A percentile compares a stretch with the other conserved stretches of the same genome.
Conservation (phyloP, 2,113 vertebrate species). For the Tinamus guttatus region DNA sequence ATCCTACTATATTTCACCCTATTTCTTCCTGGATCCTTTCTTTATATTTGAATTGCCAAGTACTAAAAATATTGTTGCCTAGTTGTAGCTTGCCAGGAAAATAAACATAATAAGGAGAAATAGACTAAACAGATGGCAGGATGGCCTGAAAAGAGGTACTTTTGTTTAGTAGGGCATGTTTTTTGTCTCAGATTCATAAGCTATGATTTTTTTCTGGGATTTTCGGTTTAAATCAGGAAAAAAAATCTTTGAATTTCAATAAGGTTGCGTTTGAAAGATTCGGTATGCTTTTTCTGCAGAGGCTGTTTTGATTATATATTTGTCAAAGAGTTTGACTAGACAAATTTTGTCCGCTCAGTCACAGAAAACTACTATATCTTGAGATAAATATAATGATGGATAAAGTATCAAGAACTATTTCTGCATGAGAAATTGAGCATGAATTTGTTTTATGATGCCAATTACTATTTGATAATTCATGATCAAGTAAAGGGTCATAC, state of each 20-base stretch:
- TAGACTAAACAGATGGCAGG: constrained; percentile 32
- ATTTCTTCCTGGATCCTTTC: background rate
- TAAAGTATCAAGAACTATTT: background rate
- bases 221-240: background rate
- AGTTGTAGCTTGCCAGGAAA: background rate
- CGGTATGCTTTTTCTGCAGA: background rate
- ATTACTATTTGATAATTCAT: background rate
- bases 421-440: background rate
- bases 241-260: background rate
- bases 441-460: background rate
- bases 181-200: background rate
- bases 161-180: no score
- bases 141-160: no score
- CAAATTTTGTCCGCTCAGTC: background rate
- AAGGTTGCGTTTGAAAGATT: background rate
- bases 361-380: background rate
- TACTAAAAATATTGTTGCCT: background rate
- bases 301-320: background rate
- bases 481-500: background rate
- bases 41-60: constrained; percentile 1
- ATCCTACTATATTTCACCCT: background rate
- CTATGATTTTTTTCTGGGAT: background rate
- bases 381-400: background rate
- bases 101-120: background rate
- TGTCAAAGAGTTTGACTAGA: background rate